Conservation (phyloP, 1,140 invertebrate genomes). For the Maconellicoccus hirsutus region DNA sequence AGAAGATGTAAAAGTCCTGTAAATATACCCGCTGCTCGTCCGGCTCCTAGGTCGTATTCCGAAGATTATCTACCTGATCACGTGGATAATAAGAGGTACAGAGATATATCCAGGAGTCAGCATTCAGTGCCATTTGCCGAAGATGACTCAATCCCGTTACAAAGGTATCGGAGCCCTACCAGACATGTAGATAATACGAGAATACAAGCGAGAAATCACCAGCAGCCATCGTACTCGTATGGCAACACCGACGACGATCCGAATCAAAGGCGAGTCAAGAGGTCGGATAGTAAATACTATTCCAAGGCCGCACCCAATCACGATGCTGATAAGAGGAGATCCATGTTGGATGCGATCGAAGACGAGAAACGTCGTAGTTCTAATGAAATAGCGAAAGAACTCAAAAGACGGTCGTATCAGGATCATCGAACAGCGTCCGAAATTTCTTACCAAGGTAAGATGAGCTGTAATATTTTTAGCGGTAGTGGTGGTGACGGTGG, state of each 20-base stretch:
- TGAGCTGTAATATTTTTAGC: background rate
- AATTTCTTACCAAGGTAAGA: constrained; percentile 15
- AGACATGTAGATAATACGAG: constrained; percentile 26
- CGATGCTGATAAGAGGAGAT: constrained; percentile 24
- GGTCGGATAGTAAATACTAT: constrained; percentile 17
- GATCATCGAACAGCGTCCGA: constrained; percentile 28
- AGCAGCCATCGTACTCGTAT: background rate
- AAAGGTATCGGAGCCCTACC: constrained; percentile 35
- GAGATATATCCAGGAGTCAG: constrained; percentile 21
- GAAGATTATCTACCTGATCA: constrained; percentile 24
- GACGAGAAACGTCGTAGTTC: constrained; percentile 36
- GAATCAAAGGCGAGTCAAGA: constrained; percentile 23
- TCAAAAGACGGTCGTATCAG: constrained; percentile 37
- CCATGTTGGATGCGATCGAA: constrained; percentile 36
- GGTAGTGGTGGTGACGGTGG: too few relatives aligned
- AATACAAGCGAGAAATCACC: background rate
- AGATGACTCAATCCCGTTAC: constrained; percentile 30
- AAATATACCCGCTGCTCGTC: constrained; percentile 14
- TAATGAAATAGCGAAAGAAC: constrained; percentile 37
- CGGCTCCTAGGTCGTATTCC: constrained; percentile 23
- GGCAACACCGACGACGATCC: background rate
- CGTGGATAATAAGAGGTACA: constrained; percentile 24
- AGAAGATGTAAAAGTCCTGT: constrained; percentile 19
- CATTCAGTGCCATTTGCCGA: constrained; percentile 24
- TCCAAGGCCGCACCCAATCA: background rate